Evolutionary conservation across 2,113 vertebrate genomes (phyloP).

Genomic region (Beaufortia kweichowensis): DNA sequence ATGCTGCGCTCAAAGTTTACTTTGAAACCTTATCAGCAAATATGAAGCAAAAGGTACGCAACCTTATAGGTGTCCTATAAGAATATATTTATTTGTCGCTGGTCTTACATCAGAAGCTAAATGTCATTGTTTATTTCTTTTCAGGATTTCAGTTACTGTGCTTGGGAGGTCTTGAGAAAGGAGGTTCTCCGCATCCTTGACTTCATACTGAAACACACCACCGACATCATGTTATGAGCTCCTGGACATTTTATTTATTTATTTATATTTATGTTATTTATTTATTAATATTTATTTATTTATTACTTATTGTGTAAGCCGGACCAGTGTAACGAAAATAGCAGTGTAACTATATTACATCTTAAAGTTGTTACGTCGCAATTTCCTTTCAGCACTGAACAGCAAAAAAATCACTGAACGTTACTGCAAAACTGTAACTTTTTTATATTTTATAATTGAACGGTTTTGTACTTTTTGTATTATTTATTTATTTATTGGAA

Average conservation of each 20-base stretch:
- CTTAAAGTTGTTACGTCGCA: neutral
- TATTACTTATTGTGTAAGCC: neutral
- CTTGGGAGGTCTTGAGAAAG: conserved; percentile 47
- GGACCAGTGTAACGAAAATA: neutral
- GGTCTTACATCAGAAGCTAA: neutral
- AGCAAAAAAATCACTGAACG: neutral
- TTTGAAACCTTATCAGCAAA: conserved; percentile 24
- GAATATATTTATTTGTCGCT: neutral
- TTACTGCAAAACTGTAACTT: too few relatives aligned
- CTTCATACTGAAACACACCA: conserved; percentile 44
- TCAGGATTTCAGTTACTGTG: conserved; percentile 47
- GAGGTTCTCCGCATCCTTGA: conserved; percentile 26
- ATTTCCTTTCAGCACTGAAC: conserved; percentile 35
- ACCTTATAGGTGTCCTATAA: neutral
- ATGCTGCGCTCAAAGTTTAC: conserved; percentile 28
- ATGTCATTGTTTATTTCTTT: neutral
- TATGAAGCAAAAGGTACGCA: conserved; percentile 51
- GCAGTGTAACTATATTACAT: neutral
- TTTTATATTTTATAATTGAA: too few relatives aligned
- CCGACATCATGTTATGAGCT: neutral
- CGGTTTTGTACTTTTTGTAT: neutral
- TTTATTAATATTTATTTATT: neutral
- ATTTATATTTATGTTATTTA: neutral
- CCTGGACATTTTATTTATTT: neutral
- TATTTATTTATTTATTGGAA: conserved; percentile 2